phyloP scores from a whole-genome alignment of 2,888 invertebrate genomes.

The Leptinotarsa haldemani region DNA sequence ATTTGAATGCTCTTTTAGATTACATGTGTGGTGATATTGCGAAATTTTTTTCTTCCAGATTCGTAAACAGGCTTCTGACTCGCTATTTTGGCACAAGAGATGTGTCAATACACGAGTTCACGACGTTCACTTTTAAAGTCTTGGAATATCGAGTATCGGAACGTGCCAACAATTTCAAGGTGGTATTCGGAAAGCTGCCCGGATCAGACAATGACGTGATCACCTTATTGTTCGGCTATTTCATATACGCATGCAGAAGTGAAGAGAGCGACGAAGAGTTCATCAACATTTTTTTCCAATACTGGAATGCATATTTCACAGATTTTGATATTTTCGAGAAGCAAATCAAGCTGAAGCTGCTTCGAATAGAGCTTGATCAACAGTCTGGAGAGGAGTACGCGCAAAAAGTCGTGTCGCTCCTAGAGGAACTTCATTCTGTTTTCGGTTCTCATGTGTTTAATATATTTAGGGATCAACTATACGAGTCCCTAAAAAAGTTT shows the following conservation, averaged over 20 bases:
- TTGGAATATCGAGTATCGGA: constrained; percentile 28
- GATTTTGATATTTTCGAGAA: constrained; percentile 18
- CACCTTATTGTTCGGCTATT: background rate
- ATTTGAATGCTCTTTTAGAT: no score
- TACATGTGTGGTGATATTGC: no score
- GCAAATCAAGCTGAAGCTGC: constrained; percentile 27
- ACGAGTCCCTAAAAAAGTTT: background rate
- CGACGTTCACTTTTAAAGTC: constrained; percentile 21
- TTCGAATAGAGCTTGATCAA: constrained; percentile 6
- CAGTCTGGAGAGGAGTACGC: constrained; percentile 12
- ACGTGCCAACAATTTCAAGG: constrained; percentile 24
- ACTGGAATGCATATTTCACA: constrained; percentile 33
- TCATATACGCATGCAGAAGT: background rate
- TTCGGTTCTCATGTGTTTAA: constrained; percentile 28
- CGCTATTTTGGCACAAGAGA: constrained; percentile 24
- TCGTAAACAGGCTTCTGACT: constrained; percentile 26
- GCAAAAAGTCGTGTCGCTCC: constrained; percentile 18
- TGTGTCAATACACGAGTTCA: background rate
- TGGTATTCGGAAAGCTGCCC: constrained; percentile 19
- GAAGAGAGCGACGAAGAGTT: constrained; percentile 2
- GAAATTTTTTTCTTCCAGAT: background rate
- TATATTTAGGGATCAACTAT: constrained; percentile 25
- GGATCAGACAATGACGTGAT: background rate
- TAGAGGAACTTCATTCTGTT: constrained; percentile 22
- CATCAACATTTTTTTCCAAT: constrained; percentile 18